phyloP scores from a whole-genome alignment of 1,140 invertebrate genomes.

The Drosophila ohnishii region DNA sequence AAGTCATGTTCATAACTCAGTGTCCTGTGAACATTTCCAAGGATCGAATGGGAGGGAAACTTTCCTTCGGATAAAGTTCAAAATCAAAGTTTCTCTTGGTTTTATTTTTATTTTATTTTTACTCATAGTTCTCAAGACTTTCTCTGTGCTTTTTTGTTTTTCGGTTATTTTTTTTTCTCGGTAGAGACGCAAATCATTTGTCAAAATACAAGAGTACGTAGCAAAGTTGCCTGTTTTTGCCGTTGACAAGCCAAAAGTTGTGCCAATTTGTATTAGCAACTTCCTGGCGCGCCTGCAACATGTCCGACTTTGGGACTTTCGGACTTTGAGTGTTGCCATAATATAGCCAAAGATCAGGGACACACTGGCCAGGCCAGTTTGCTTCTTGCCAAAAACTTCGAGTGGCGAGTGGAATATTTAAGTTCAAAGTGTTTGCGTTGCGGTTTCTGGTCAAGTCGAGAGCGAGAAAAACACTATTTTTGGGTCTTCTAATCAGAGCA shows the following conservation, averaged over 20 bases:
- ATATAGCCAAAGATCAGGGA: constrained; percentile 33
- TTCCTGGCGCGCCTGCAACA: constrained; percentile 61
- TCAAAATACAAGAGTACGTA: constrained; percentile 69
- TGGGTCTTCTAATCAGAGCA: not conserved
- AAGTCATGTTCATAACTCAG: constrained; percentile 82
- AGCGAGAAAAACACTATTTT: constrained; percentile 13
- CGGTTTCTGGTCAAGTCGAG: constrained; percentile 6
- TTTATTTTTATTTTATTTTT: constrained; percentile 61
- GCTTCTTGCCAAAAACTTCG: constrained; percentile 26
- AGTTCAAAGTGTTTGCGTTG: constrained; percentile 28
- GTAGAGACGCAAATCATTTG: constrained; percentile 71
- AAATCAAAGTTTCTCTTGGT: constrained; percentile 72
- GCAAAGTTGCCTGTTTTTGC: constrained; percentile 72
- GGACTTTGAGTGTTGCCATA: constrained; percentile 31
- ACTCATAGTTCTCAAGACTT: constrained; percentile 18
- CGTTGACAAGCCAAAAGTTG: constrained; percentile 80
- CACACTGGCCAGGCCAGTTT: constrained; percentile 31
- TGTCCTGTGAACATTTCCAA: constrained; percentile 69
- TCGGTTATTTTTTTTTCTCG: constrained; percentile 40
- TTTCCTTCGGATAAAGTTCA: constrained; percentile 61
- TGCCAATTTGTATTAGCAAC: constrained; percentile 79
- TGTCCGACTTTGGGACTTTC: constrained; percentile 37
- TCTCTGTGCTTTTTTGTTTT: constrained; percentile 49
- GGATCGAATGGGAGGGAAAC: constrained; percentile 34
- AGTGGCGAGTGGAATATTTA: constrained; percentile 44